Evolutionary conservation across 35 echinoderm and acorn worm genomes (phyloP).

Genomic region (Patiria miniata): DNA sequence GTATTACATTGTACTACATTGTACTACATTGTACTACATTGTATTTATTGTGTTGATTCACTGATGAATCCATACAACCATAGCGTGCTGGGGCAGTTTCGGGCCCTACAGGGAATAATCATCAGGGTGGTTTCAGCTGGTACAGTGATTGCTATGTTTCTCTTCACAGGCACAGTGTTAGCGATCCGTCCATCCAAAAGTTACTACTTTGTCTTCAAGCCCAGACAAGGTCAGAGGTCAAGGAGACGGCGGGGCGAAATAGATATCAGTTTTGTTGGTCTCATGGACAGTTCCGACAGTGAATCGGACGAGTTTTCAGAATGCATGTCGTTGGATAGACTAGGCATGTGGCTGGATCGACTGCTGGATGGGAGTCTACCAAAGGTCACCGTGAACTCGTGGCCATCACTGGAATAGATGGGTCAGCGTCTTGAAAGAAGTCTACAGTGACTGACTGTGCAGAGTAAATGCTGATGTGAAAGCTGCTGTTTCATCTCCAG

Average conservation of each 20-base stretch:
- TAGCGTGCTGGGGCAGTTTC: too few species aligned
- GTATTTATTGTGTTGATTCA: too few species aligned
- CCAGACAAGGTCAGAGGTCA: not conserved
- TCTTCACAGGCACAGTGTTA: constrained; percentile 20
- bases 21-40: too few species aligned
- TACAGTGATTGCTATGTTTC: too few species aligned
- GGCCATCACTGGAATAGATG: constrained; percentile 30
- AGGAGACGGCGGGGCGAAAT: not conserved
- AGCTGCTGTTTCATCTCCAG: too few species aligned
- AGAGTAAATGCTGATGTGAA: too few species aligned
- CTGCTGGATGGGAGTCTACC: constrained; percentile 34
- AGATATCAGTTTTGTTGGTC: constrained; percentile 31
- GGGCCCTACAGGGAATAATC: too few species aligned
- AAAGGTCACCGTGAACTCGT: constrained; percentile 14
- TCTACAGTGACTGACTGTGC: too few species aligned
- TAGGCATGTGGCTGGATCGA: constrained; percentile 40
- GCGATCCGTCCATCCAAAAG: constrained; percentile 40
- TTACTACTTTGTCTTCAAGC: constrained; percentile 24
- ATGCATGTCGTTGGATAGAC: not conserved
- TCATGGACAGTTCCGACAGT: constrained; percentile 24
- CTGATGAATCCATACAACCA: too few species aligned
- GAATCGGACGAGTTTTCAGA: not conserved
- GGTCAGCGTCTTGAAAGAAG: not conserved
- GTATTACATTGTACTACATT: too few species aligned
- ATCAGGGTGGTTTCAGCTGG: too few species aligned